Conservation (phyloP, 2,888 invertebrate species). For the Hydraecia micacea region DNA sequence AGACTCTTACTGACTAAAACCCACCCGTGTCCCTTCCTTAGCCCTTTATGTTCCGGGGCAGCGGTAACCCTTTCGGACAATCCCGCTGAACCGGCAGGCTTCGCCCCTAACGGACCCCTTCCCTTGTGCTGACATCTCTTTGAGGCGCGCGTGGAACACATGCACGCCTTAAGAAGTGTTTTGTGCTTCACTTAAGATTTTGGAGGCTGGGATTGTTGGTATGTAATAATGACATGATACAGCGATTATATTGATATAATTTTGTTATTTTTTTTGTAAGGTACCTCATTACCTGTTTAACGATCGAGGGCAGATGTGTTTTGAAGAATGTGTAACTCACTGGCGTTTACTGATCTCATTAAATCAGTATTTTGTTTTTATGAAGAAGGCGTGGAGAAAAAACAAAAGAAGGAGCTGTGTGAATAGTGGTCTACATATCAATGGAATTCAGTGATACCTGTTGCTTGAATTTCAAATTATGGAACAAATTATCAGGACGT, state of each 20-base stretch:
- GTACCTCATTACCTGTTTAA: not conserved
- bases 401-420: not conserved
- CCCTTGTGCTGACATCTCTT: too few species aligned
- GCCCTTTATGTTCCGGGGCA: too few species aligned
- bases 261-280: too few species aligned
- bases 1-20: too few species aligned
- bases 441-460: not conserved
- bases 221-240: constrained; percentile 34
- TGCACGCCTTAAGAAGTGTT: too few species aligned
- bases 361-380: constrained; percentile 17
- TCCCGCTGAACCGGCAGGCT: too few species aligned
- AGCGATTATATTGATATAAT: too few species aligned
- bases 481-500: not conserved
- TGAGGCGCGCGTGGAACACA: too few species aligned
- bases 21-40: too few species aligned
- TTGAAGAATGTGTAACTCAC: constrained; percentile 27
- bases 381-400: not conserved
- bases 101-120: too few species aligned
- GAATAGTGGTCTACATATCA: not conserved
- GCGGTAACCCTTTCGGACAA: too few species aligned
- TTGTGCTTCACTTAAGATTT: too few species aligned
- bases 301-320: constrained; percentile 33
- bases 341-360: constrained; percentile 25
- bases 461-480: not conserved
- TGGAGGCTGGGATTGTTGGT: constrained; percentile 2